These are phyloP conservation scores for Notospermus geniculatus DNA, from an alignment of 1,140 invertebrate genomes.

Conservation along the genomic window DNA sequence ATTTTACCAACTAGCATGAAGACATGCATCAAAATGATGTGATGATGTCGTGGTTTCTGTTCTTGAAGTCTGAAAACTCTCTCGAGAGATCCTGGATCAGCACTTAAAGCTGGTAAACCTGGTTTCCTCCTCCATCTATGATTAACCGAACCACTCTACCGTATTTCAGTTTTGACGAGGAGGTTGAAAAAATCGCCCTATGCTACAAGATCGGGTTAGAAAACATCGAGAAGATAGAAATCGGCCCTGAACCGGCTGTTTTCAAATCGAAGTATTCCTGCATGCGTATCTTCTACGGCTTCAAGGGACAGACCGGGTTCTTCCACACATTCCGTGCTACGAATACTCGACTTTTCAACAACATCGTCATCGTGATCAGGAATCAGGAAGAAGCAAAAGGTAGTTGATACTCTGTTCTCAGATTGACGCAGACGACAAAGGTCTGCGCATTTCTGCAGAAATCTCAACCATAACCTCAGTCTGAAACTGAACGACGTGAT, in stretches of 20 bases:
- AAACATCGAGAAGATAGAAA: slow-evolving; percentile 68
- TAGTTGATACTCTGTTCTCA: no score
- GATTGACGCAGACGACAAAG: no score
- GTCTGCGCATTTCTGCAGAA: no score
- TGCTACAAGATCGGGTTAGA: slow-evolving; percentile 71
- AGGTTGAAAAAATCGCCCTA: slow-evolving; percentile 81
- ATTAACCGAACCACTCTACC: neutral
- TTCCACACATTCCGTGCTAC: slow-evolving; percentile 87
- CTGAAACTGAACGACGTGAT: no score
- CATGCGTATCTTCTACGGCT: slow-evolving; percentile 78
- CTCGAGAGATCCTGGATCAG: no score
- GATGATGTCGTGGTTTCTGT: no score
- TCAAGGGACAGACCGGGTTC: slow-evolving; percentile 73
- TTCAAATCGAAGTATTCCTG: slow-evolving; percentile 66
- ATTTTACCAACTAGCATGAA: no score
- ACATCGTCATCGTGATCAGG: slow-evolving; percentile 87
- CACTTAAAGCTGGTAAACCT: no score
- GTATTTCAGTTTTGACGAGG: slow-evolving; percentile 76
- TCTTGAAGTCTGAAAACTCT: no score
- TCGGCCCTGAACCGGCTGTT: slow-evolving; percentile 58
- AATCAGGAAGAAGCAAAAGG: slow-evolving; percentile 85
- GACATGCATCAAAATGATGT: no score
- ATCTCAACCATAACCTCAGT: no score
- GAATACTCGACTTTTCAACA: slow-evolving; percentile 90
- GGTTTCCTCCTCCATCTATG: no score